Base-by-base conservation (phyloP, 2,888 invertebrate species). In the Volucella inanis region DNA sequence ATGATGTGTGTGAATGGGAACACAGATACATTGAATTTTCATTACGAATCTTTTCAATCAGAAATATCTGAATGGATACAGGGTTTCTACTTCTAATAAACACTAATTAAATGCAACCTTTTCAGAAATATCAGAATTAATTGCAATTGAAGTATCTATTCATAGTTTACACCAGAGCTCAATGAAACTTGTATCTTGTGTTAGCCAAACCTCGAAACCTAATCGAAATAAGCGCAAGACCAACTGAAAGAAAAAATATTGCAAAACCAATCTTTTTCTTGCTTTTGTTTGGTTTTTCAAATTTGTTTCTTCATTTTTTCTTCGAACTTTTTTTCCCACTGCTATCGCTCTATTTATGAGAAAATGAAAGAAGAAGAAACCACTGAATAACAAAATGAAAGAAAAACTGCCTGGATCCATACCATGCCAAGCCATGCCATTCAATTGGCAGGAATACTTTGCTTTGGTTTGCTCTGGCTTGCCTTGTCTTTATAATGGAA, bases 401-500 rank as follows among this genome's bases (percentile, higher is more conserved):
- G n/a, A 74, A 81, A 31, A 75, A 80, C 49, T 57, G 50, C 62
- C 70, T 45, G 64, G 57, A 77, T 61, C 22, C 59, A 77, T 54
- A 52, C 57, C 59, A 61, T 61, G 41, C 39, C 49, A 22, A 22
- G 18, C 18, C 2, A 47, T 31, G 49, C 71, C 81, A 82, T 71
- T 82, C 65, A 82, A 77, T 82, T 71, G 82, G 62, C 59, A 65
- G 76, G 45, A 61, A 68, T 70, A 61, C 41, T 41, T 61, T 41
- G 18, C 31, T 31, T 22, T 31, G 31, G 6, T 31, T 31, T 31
- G 31, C 31, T 31, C 4, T 31, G 31, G 1, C 31, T 31, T 31
- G 31, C 6, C 31, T 31, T 31, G 31, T 31, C 14, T 50, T 62
- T 54, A 22, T 77, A 82, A 82, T 82, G 77, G 71, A 67, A 71